Evolutionary conservation across 2,888 invertebrate species (phyloP).

Genomic region (Euzetes globulus): DNA sequence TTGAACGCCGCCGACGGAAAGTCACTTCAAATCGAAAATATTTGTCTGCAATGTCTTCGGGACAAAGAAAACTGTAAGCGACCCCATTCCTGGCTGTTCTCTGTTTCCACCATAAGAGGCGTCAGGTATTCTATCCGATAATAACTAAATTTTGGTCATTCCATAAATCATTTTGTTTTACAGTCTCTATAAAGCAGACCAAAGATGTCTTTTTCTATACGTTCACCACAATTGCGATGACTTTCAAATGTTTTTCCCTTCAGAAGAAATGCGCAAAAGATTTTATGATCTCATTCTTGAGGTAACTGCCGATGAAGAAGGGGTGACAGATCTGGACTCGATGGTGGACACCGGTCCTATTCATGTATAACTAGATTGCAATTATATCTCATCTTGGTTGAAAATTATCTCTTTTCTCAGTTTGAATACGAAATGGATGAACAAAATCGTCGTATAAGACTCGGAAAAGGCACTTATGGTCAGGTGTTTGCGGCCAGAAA

Average conservation of each 20-base stretch:
- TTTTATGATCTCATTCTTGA: slow-evolving; percentile 57
- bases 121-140: slow-evolving; percentile 58
- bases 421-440: slow-evolving; percentile 93
- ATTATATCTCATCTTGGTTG: slow-evolving; percentile 42
- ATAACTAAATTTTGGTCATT: background rate
- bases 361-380: slow-evolving; percentile 53
- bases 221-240: slow-evolving; percentile 97
- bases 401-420: slow-evolving; percentile 52
- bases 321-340: slow-evolving; percentile 65
- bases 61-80: slow-evolving; percentile 56
- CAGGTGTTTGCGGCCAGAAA: slow-evolving; percentile 89
- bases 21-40: slow-evolving; percentile 77
- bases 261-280: slow-evolving; percentile 54
- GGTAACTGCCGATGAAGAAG: slow-evolving; percentile 78
- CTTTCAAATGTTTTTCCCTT: slow-evolving; percentile 96
- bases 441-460: slow-evolving; percentile 68
- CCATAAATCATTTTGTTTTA: background rate
- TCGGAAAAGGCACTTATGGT: slow-evolving; percentile 94
- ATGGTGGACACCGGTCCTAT: slow-evolving; percentile 65
- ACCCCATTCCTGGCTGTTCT: slow-evolving; percentile 88
- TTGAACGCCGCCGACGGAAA: slow-evolving; percentile 79
- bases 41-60: slow-evolving; percentile 69
- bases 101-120: slow-evolving; percentile 76
- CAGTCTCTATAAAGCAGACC: slow-evolving; percentile 90
- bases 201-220: slow-evolving; percentile 89